Base-by-base conservation (phyloP, 2,888 invertebrate species). In the Deroplatys truncata region DNA sequence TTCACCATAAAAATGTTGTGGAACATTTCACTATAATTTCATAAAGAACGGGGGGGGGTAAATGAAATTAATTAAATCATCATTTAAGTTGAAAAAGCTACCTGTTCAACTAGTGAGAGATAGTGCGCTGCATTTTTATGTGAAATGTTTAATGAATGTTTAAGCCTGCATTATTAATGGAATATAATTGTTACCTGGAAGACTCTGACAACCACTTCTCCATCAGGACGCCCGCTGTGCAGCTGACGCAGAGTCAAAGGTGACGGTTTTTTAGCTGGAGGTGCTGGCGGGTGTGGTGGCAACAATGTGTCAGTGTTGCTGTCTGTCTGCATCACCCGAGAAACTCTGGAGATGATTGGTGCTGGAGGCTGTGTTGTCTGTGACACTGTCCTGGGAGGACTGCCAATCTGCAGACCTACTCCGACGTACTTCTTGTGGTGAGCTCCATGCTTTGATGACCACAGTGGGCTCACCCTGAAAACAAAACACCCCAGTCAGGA, bases 251-350 rank as follows among this genome's bases (percentile, higher is more conserved):
- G 83, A 15, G 82, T 28, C 3, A 29, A 13, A 7, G 87, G 83
- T 15, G 56, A 16, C 20, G 56, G 56, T 72, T 25, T 72, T 20
- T 4, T 72, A n/a, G 83, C 4, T 13, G 89, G 91, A 13, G 92
- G 88, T 35, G 91, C 90, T 88, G 91, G 92, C 84, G 91, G 91
- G 31, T 91, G 92, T 31, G 91, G 90, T 88, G 91, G 92, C 35
- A 92, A 91, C 90, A 92, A 92, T 1, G 92, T 90, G 20, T 72
- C 56, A 7, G 7, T 7, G 91, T 92, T 92, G 84, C 92, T 92
- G 43, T 90, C 90, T 20, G 92, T 91, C 43, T 92, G 92, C 92
- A 92, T 93, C 9, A 93, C 93, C 72, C 93, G 91, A 31, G 93
- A 93, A 86, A 90, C 91, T 31, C 92, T 91, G 15, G 91, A 90